Evolutionary conservation across 2,888 invertebrate species (phyloP), one percentile per base, ranked within the genome.

Genomic region (Miltochrista miniata): DNA sequence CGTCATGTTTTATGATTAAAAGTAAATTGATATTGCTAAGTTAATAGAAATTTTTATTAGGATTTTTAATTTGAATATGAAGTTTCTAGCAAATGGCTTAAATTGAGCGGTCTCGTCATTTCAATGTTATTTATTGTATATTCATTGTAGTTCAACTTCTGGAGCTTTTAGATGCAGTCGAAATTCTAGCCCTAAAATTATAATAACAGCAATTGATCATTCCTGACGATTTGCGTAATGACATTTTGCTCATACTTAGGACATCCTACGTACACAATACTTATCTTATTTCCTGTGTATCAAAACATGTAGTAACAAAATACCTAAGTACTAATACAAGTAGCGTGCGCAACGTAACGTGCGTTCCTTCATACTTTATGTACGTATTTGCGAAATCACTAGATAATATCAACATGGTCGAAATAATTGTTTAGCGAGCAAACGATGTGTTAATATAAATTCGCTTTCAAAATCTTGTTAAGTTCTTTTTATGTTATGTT

Each of bases 311-410:
- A 45, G 57, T 43, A 65, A 66, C 48, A 48, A 54, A 15, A 53
- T 55, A 50, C 48, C 52, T 45, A 46, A 48, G 44, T 41, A 48
- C 38, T 51, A 50, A 40, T 33, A 45, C 42, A 45, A 56, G 49
- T 59, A 52, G 66, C 63, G 63, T 65, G 63, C 55, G 46, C 45
- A 49, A 60, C 46, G 49, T 52, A 48, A 63, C 55, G 56, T 61
- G 58, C 67, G 54, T 63, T 65, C 61, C 60, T 61, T 58, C 58
- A 66, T 63, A 63, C 58, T 49, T 54, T 34, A 7, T 12, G n/a
- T 63, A 66, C 58, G 55, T 43, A 12, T 13, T 36, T 34, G 18
- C 38, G 9, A 44, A 36, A 61, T 58, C 61, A 37, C 10, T 4
- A 45, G 58, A 61, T 66, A 36, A 44, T 48, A 61, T 56, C 55